Conservation (phyloP, 30 jellyfish, hydroid and myxozoan species). For the Aurelia coerulea region DNA sequence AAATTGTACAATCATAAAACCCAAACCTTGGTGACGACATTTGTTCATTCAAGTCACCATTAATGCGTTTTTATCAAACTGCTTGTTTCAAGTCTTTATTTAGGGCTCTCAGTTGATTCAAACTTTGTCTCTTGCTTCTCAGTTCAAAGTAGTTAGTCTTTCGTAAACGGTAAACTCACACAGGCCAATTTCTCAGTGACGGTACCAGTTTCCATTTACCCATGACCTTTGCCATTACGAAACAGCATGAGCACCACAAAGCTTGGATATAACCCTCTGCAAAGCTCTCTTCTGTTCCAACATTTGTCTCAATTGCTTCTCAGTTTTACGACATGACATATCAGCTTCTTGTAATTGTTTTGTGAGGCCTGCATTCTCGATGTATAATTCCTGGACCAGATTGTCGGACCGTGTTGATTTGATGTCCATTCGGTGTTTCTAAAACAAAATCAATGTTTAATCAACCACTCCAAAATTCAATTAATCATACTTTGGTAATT, state of each 20-base stretch:
- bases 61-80: constrained; percentile 30
- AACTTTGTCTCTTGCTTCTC: constrained; percentile 83
- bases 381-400: constrained; percentile 86
- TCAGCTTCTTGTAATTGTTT: constrained; percentile 91
- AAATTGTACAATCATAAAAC: too few species aligned
- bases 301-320: constrained; percentile 84
- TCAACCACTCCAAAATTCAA: too few species aligned
- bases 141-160: not conserved
- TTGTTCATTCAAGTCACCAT: too few species aligned
- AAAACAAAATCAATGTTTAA: not conserved
- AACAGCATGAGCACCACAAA: constrained; percentile 88
- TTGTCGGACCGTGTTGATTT: constrained; percentile 92
- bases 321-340: constrained; percentile 67
- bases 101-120: constrained; percentile 90
- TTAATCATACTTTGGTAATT: too few species aligned
- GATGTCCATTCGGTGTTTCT: constrained; percentile 72
- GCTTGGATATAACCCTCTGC: constrained; percentile 95
- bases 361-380: constrained; percentile 88
- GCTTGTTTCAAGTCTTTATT: constrained; percentile 66
- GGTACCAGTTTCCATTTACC: too few species aligned
- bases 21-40: too few species aligned
- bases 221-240: constrained; percentile 25
- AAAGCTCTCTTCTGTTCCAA: constrained; percentile 93
- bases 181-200: too few species aligned
- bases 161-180: too few species aligned